Percentiles rank a stretch among this genome's conserved stretches.
These are phyloP conservation scores for Ruditapes philippinarum DNA, from an alignment of 1,140 invertebrate genomes.

Conservation along the genomic window DNA sequence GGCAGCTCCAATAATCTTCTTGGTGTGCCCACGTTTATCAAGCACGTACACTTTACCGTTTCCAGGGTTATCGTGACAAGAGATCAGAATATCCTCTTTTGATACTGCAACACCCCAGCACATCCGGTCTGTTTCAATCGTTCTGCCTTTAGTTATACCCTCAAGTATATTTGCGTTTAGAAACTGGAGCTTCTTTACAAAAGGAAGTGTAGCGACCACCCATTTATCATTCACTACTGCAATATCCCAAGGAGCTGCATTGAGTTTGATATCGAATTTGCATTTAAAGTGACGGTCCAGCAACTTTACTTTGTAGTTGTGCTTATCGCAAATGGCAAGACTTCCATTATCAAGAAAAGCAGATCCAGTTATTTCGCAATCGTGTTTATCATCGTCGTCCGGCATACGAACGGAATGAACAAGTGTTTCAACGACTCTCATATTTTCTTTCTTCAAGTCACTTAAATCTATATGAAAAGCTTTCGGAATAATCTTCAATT, in stretches of 20 bases:
- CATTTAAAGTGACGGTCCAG: constrained; percentile 32
- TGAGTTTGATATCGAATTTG: constrained; percentile 25
- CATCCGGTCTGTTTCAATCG: constrained; percentile 58
- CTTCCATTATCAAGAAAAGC: constrained; percentile 43
- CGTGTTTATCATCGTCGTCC: constrained; percentile 51
- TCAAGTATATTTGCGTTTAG: constrained; percentile 42
- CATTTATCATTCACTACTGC: constrained; percentile 52
- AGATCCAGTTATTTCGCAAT: constrained; percentile 60
- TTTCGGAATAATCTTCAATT: constrained; percentile 41
- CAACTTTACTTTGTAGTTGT: constrained; percentile 60
- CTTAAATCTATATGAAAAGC: constrained; percentile 36
- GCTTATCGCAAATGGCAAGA: constrained; percentile 58
- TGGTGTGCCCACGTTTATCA: constrained; percentile 52
- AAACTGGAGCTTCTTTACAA: constrained; percentile 53
- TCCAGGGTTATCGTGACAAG: constrained; percentile 56
- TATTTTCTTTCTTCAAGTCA: constrained; percentile 43
- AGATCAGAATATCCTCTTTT: constrained; percentile 36
- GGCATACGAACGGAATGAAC: constrained; percentile 60
- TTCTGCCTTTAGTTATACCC: constrained; percentile 31
- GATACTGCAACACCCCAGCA: constrained; percentile 53
- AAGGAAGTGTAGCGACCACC: constrained; percentile 48
- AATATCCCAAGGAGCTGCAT: constrained; percentile 57
- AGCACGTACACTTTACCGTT: constrained; percentile 55
- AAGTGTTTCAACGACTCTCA: constrained; percentile 53
- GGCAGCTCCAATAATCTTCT: constrained; percentile 51